Evolutionary conservation across 2,113 vertebrate genomes (phyloP).

Genomic region (Sialia sialis): DNA sequence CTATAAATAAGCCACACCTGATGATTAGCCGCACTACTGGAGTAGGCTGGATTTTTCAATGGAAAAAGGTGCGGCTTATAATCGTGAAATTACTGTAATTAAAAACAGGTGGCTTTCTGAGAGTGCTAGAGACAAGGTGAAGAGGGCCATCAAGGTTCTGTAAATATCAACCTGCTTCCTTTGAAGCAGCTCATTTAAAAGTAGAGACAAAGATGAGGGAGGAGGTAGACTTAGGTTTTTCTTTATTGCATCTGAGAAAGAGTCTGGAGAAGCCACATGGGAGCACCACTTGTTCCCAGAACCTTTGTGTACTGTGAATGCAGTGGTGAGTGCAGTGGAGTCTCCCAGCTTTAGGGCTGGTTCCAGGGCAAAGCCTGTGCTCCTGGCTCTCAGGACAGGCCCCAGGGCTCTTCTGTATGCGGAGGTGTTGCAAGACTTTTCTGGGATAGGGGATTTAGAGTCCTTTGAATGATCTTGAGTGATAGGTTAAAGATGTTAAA

Average conservation of each 20-base stretch:
- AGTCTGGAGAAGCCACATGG: not conserved
- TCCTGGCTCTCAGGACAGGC: not conserved
- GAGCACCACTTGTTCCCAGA: accelerated
- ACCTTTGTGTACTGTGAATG: not conserved
- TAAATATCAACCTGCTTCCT: not conserved
- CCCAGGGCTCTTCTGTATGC: not conserved
- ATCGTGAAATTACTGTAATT: no score
- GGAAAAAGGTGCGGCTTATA: no score
- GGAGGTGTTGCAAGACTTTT: not conserved
- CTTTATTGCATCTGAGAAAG: not conserved
- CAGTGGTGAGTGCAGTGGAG: not conserved
- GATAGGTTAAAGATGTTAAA: not conserved
- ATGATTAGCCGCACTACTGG: no score
- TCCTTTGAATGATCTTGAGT: not conserved
- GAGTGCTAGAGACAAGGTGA: not conserved
- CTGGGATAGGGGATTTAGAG: not conserved
- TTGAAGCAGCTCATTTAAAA: not conserved
- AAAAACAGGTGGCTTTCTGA: not conserved
- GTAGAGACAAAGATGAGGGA: not conserved
- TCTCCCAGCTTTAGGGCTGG: not conserved
- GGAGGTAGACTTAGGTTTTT: not conserved
- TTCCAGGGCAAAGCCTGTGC: not conserved
- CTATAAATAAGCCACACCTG: no score
- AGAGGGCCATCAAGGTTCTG: not conserved
- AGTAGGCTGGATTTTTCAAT: no score